Percentiles rank a stretch among this genome's conserved stretches.
Conservation (phyloP, 2,888 invertebrate species). For the Antheraea assamensis region DNA sequence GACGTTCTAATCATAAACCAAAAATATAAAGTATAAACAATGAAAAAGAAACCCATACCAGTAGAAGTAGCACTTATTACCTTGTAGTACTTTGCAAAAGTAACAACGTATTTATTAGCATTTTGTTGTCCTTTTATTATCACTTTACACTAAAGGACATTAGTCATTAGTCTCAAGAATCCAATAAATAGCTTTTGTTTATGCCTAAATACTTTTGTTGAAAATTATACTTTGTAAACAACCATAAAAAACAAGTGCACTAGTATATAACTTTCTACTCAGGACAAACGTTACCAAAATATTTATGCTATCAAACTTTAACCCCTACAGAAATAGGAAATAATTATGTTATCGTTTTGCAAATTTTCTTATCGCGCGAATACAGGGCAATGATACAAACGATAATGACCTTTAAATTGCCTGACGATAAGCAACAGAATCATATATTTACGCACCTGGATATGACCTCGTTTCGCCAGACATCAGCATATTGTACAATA, state of each 20-base stretch:
- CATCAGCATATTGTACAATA: slow-evolving; percentile 24
- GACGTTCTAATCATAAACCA: too few relatives aligned
- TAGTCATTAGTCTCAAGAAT: too few relatives aligned
- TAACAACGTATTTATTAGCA: too few relatives aligned
- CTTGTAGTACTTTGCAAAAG: too few relatives aligned
- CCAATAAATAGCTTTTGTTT: too few relatives aligned
- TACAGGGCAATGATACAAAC: slow-evolving; percentile 23
- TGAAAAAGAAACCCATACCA: too few relatives aligned
- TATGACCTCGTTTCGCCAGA: slow-evolving; percentile 27
- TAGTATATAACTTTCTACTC: not conserved
- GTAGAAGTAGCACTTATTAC: too few relatives aligned
- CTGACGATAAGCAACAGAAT: slow-evolving; percentile 19
- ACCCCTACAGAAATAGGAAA: slow-evolving; percentile 24
- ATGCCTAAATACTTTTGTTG: too few relatives aligned
- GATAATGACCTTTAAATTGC: slow-evolving; percentile 42
- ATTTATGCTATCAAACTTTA: not conserved
- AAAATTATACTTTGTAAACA: too few relatives aligned
- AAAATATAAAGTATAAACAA: too few relatives aligned
- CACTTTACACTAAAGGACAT: too few relatives aligned
- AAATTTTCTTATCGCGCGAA: slow-evolving; percentile 15
- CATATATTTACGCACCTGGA: slow-evolving; percentile 21
- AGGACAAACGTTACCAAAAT: not conserved
- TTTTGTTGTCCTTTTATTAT: too few relatives aligned
- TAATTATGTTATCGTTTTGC: slow-evolving; percentile 10
- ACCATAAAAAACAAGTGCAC: not conserved